A percentile compares a stretch with the other conserved stretches of the same genome.
Evolutionary conservation across 2,888 invertebrate genomes (phyloP).

Genomic region (Hemistola chrysoprasaria): DNA sequence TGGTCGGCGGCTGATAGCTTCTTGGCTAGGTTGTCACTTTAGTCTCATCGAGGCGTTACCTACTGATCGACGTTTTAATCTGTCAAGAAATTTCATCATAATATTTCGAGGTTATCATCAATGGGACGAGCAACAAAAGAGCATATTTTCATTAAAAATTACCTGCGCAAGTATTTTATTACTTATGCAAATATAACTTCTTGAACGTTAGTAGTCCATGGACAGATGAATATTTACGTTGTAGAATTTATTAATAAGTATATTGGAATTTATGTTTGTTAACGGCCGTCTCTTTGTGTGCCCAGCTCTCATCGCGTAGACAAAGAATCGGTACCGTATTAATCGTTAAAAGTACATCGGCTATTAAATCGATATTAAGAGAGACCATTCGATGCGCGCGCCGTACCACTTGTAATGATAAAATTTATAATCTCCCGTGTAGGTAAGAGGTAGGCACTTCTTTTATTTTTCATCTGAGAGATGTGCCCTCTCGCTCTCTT

Average conservation of each 20-base stretch:
- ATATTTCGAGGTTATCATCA: constrained; percentile 37
- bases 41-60: constrained; percentile 44
- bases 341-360: constrained; percentile 64
- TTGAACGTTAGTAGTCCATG: too few relatives aligned
- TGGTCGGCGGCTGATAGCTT: too few relatives aligned
- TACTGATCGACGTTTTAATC: constrained; percentile 50
- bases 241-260: constrained; percentile 14
- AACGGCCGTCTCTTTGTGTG: constrained; percentile 19
- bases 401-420: constrained; percentile 76
- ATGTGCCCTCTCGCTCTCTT: constrained; percentile 71
- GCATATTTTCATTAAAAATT: constrained; percentile 49
- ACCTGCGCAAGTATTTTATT: constrained; percentile 51
- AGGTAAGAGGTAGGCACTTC: constrained; percentile 64
- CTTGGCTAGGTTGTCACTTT: too few relatives aligned
- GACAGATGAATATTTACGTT: constrained; percentile 10
- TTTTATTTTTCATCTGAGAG: constrained; percentile 71
- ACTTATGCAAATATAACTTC: too few relatives aligned
- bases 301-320: constrained; percentile 38
- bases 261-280: constrained; percentile 7
- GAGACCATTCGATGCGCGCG: constrained; percentile 70
- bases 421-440: constrained; percentile 78
- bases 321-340: constrained; percentile 53
- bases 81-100: constrained; percentile 51
- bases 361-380: constrained; percentile 74
- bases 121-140: constrained; percentile 35